Evolutionary conservation across 2,888 invertebrate genomes (phyloP).

Genomic region (Dicyrtoma fusca): DNA sequence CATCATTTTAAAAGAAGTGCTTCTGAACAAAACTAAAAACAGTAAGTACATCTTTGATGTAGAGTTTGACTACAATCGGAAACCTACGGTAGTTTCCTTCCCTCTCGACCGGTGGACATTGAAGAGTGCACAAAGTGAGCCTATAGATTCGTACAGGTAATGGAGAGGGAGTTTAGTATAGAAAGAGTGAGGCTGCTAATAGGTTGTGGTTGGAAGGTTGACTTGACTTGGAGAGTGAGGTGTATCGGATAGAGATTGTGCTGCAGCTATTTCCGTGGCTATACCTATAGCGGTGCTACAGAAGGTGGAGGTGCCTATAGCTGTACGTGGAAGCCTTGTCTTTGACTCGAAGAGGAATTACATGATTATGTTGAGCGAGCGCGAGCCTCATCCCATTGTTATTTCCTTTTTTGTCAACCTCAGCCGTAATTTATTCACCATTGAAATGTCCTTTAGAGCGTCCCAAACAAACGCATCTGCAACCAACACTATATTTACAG

Average conservation of each 20-base stretch:
- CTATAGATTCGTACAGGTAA: no score
- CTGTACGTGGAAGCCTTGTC: slow-evolving; percentile 24
- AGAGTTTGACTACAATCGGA: no score
- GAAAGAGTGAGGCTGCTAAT: slow-evolving; percentile 19
- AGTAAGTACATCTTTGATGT: no score
- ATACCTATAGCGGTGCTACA: no score
- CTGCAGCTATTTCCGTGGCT: no score
- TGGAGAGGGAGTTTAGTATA: slow-evolving; percentile 1
- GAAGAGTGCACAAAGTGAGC: no score
- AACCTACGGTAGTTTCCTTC: no score
- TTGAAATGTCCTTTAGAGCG: slow-evolving; percentile 41
- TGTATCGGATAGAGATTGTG: no score
- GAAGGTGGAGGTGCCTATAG: no score
- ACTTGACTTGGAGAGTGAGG: neutral
- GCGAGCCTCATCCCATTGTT: slow-evolving; percentile 32
- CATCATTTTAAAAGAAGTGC: no score
- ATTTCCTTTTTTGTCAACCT: slow-evolving; percentile 33
- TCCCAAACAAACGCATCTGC: neutral
- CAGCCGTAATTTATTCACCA: slow-evolving; percentile 43
- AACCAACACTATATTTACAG: slow-evolving; percentile 19
- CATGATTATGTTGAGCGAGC: slow-evolving; percentile 31
- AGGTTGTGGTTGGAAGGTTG: slow-evolving; percentile 28
- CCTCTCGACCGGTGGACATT: no score
- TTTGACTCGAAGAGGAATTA: slow-evolving; percentile 27
- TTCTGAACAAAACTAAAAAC: no score